Base-by-base conservation (phyloP, 2,113 vertebrate species). In the Ibidorhyncha struthersii region DNA sequence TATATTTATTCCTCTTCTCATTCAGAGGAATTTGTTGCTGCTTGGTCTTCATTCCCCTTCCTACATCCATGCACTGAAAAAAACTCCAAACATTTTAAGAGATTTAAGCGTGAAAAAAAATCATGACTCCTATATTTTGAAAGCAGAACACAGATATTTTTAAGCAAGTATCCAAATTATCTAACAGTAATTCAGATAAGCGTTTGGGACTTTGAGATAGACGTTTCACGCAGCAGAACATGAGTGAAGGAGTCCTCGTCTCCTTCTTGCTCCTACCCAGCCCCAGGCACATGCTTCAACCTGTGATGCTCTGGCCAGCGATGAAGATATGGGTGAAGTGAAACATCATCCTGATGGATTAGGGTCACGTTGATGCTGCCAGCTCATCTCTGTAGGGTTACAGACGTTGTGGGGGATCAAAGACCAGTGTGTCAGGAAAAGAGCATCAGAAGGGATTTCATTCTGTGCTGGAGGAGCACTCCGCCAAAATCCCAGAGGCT, bases 281-380 rank as follows among this genome's bases (percentile, higher is more conserved):
- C 22, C 52, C 38, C 7, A 5, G 45, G 32, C 52, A 38, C 0
- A 0, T 62, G 34, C 47, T 5, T 4, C 63, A 49, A 32, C 30
- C 41, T 81, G 41, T 25, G 32, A 3, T 45, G 21, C 55, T 66
- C 45, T 70, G 47, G 56, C 41, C 34, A 66, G 23, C 8, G 7
- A 1, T 22, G 47, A 66, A 36, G 25, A 29, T 52, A 15, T 16
- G 52, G 34, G 18, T 50, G 41, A 63, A 0, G 0, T 50, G 43
- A 81, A 87, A 76, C 43, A 40, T 43, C 43, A 62, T 26, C 32
- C 30, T 23, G 5, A 45, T 55, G 63, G 45, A 63, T 76, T 49
- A 55, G n/a, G 41, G 70, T 72, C 4, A 1, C 1, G 6, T 47
- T 84, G 32, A 45, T 78, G 30, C 43, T 87, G 22, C 49, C 50